A percentile compares a stretch with the other conserved stretches of the same genome.
Conservation (phyloP, 2,888 invertebrate genomes). For the Gandaritis pyraliata region DNA sequence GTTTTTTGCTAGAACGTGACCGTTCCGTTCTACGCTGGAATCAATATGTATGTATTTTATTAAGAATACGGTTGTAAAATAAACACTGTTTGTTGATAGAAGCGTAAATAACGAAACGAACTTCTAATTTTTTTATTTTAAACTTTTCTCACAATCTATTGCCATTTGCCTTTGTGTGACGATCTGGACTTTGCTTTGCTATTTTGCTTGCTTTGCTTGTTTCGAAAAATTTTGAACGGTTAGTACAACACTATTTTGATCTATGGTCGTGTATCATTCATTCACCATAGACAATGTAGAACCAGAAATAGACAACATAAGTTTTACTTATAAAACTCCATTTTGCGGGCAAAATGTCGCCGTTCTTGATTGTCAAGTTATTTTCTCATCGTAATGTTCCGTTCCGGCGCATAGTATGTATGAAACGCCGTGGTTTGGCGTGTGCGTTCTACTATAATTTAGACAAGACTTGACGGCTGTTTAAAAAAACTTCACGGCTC, state of each 20-base stretch:
- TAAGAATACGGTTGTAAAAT: no score
- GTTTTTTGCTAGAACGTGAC: conserved; percentile 35
- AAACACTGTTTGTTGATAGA: no score
- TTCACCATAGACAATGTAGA: conserved; percentile 56
- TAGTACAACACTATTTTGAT: conserved; percentile 10
- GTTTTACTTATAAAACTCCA: conserved; percentile 72
- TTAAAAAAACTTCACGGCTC: conserved; percentile 77
- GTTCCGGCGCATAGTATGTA: conserved; percentile 83
- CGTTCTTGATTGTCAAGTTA: conserved; percentile 83
- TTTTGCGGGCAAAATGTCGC: conserved; percentile 82
- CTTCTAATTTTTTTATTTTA: no score
- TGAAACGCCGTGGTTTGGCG: conserved; percentile 80
- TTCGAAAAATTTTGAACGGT: conserved; percentile 14
- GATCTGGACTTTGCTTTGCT: no score
- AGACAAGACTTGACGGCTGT: conserved; percentile 81
- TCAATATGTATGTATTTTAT: background rate
- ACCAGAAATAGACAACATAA: conserved; percentile 54
- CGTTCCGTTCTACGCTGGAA: conserved; percentile 45
- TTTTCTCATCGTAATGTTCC: conserved; percentile 84
- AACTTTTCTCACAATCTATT: no score
- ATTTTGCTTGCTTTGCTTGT: no score
- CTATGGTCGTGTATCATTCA: conserved; percentile 19
- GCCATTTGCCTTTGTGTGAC: no score
- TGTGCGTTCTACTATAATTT: conserved; percentile 82
- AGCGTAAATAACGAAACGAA: no score